These are phyloP conservation scores for Ceraclea dissimilis DNA, from an alignment of 2,888 invertebrate species.

Conservation along the genomic window DNA sequence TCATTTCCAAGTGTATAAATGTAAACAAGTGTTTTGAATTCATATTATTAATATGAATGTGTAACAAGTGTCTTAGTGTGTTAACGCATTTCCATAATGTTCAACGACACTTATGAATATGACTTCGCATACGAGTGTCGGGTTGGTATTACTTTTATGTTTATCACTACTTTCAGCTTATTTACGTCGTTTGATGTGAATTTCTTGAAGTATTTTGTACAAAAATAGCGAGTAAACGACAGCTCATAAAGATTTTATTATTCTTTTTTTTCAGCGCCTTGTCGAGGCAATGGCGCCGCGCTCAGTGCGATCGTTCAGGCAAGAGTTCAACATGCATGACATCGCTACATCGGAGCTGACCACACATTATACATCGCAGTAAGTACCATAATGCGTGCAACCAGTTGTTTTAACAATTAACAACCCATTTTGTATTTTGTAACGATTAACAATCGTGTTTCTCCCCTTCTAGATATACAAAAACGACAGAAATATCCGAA, in stretches of 20 bases:
- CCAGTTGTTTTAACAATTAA: background rate
- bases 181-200: background rate
- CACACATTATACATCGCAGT: slow-evolving; percentile 54
- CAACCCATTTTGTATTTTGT: background rate
- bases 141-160: slow-evolving; percentile 39
- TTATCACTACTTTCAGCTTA: background rate
- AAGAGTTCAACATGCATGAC: slow-evolving; percentile 71
- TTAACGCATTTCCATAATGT: background rate
- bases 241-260: background rate
- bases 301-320: slow-evolving; percentile 70
- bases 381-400: slow-evolving; percentile 38
- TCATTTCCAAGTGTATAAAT: too few species aligned
- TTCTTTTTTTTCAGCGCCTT: slow-evolving; percentile 45
- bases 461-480: slow-evolving; percentile 43
- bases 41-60: background rate
- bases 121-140: slow-evolving; percentile 60
- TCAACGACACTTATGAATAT: slow-evolving; percentile 46
- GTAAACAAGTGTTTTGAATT: too few species aligned
- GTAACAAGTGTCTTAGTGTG: slow-evolving; percentile 34
- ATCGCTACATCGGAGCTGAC: slow-evolving; percentile 60
- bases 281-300: slow-evolving; percentile 63
- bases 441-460: too few species aligned
- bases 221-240: too few species aligned
- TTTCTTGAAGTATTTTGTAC: background rate
- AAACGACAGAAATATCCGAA: slow-evolving; percentile 48